A percentile compares a stretch with the other conserved stretches of the same genome.
Conservation (phyloP, 2,888 invertebrate genomes). For the Agrenia bidenticulata region DNA sequence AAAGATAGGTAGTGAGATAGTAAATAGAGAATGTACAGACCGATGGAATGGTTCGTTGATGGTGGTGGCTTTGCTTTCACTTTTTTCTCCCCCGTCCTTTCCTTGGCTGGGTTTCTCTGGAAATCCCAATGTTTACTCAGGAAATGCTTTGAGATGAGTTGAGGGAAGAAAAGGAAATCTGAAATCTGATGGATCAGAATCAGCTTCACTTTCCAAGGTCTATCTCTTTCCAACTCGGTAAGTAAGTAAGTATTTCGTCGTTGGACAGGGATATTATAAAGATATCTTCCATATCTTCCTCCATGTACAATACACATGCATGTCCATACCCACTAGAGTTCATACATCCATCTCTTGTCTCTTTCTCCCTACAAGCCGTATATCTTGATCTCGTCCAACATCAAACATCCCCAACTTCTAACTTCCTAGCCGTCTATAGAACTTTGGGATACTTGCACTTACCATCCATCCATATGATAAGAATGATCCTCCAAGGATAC, state of each 20-base stretch:
- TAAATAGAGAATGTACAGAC: background rate
- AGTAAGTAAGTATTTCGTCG: slow-evolving; percentile 1
- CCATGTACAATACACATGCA: background rate
- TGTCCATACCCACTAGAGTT: too few relatives aligned
- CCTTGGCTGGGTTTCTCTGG: slow-evolving; percentile 13
- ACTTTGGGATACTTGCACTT: too few relatives aligned
- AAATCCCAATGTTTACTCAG: slow-evolving; percentile 45
- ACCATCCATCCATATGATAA: too few relatives aligned
- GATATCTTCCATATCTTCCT: background rate
- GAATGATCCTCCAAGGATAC: too few relatives aligned
- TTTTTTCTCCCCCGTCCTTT: slow-evolving; percentile 7
- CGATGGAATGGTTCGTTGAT: background rate
- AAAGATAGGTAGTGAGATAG: too few relatives aligned
- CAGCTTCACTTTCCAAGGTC: slow-evolving; percentile 16
- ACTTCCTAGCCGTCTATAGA: too few relatives aligned
- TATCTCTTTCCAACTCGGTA: slow-evolving; percentile 24
- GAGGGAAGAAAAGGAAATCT: slow-evolving; percentile 26
- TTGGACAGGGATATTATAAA: slow-evolving; percentile 8
- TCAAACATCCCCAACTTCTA: too few relatives aligned
- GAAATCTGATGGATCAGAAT: slow-evolving; percentile 41
- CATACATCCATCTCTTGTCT: too few relatives aligned
- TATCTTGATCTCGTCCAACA: too few relatives aligned
- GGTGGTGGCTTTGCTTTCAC: slow-evolving; percentile 6
- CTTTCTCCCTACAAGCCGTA: too few relatives aligned
- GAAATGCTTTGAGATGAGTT: slow-evolving; percentile 35